Evolutionary conservation across 2,113 vertebrate genomes (phyloP).

Genomic region (Anolis sagrei): DNA sequence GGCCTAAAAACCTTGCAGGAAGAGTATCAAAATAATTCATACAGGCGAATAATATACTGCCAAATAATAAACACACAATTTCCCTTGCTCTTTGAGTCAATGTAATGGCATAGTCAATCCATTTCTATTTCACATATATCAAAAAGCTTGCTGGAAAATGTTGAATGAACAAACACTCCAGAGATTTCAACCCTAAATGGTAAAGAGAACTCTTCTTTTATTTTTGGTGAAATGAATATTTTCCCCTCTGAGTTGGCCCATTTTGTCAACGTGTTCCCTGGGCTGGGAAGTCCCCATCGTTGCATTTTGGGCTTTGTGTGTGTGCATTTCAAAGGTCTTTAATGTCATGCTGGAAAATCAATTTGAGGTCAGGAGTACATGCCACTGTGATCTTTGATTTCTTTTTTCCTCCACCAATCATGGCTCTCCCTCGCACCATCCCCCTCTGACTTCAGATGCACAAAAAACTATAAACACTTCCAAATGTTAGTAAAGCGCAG

Average conservation of each 20-base stretch:
- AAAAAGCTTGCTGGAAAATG: conserved; percentile 6
- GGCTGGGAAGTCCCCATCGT: conserved; percentile 13
- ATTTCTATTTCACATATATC: background rate
- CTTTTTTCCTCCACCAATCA: conserved; percentile 26
- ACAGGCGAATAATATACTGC: background rate
- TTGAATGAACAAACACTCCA: background rate
- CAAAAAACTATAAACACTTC: conserved; percentile 48
- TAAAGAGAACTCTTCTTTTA: background rate
- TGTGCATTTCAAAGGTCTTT: conserved; percentile 9
- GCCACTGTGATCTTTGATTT: conserved; percentile 37
- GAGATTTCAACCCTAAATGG: background rate
- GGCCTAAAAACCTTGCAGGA: background rate
- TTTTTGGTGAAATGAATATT: background rate
- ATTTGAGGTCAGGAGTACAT: conserved; percentile 42
- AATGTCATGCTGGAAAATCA: conserved; percentile 46
- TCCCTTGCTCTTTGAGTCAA: background rate
- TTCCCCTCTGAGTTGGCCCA: background rate
- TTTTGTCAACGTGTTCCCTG: conserved; percentile 17
- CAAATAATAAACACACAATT: background rate
- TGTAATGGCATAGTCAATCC: background rate
- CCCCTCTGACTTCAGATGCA: conserved; percentile 40
- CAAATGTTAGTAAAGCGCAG: conserved; percentile 49
- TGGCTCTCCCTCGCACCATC: background rate
- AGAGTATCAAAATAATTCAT: background rate
- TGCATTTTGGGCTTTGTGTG: background rate